phyloP scores from a whole-genome alignment of 35 echinoderm and acorn worm genomes.

The Heliocidaris erythrogramma region DNA sequence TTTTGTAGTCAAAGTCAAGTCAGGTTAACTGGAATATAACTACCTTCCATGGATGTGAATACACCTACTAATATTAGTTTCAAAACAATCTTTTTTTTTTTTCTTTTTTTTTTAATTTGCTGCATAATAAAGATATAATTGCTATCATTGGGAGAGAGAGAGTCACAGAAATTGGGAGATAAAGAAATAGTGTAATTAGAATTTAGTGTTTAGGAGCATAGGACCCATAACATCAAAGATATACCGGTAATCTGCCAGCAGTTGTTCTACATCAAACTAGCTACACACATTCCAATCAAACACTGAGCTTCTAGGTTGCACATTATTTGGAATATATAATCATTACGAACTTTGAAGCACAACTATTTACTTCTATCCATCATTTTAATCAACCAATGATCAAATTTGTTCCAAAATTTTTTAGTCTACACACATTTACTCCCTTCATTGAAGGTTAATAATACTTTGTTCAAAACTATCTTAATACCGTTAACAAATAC shows the following conservation, averaged over 20 bases:
- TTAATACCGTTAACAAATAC: neutral
- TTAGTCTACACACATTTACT: neutral
- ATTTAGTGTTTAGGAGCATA: neutral
- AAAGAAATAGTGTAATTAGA: neutral
- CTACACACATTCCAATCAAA: neutral
- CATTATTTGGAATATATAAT: neutral
- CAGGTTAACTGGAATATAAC: too few relatives aligned
- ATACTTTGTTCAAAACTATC: neutral
- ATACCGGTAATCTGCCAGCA: neutral
- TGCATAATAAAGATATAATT: too few relatives aligned
- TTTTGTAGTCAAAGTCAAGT: too few relatives aligned
- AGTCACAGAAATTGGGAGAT: neutral
- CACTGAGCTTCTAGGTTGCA: neutral
- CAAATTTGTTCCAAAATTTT: neutral
- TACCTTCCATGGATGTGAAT: neutral
- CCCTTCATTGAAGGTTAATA: neutral
- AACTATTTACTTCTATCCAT: neutral
- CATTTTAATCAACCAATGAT: neutral
- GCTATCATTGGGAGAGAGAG: too few relatives aligned
- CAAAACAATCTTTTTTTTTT: neutral
- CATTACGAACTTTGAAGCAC: neutral
- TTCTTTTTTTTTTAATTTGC: neutral
- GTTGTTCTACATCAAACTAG: neutral
- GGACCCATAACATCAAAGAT: neutral
- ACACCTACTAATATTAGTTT: neutral